Evolutionary conservation across 2,888 invertebrate genomes (phyloP), one percentile per base, ranked within the genome.

Genomic region (Papilio protenor): DNA sequence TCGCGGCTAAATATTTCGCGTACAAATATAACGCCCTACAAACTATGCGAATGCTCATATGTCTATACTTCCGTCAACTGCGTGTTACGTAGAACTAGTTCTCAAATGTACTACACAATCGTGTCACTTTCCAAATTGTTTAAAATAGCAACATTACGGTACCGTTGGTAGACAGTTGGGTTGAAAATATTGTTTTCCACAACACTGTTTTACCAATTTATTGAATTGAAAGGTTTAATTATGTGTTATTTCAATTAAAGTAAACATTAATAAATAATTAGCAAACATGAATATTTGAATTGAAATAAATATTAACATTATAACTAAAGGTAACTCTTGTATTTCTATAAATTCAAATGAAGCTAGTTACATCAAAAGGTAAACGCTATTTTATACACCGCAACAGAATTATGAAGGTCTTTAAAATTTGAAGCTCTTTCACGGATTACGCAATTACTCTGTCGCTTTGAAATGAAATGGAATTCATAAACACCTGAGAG

Each of bases 401-500:
- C 72, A 78, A 75, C 55, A 75, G 66, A 52, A 71, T 78, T 73
- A 73, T 75, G 45, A 66, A 75, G 57, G 75, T 78, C 75, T 73
- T 78, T 73, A 75, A 78, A 77, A 72, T 57, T 72, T 75, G 40
- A 75, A 75, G 72, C 72, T 75, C 72, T 73, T 78, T 75, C 78
- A 78, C 47, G 78, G 72, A 78, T 78, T 78, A 78, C 78, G 75
- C 75, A 78, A 78, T 76, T 73, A 75, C 75, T 75, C 47, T 47
- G 27, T 11, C 55, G 61, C 78, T 77, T 78, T 79, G 78, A 80
- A 82, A 79, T 77, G 80, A 79, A 81, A 81, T 79, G 77, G 77
- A 80, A 80, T 80, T 81, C 77, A 82, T 81, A 79, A 80, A 81
- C 76, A 69, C 75, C 75, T 80, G 77, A 75, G 76, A 81, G 79